phyloP scores from a whole-genome alignment of 2,888 invertebrate genomes.

The Rhopalosiphum nymphaeae region DNA sequence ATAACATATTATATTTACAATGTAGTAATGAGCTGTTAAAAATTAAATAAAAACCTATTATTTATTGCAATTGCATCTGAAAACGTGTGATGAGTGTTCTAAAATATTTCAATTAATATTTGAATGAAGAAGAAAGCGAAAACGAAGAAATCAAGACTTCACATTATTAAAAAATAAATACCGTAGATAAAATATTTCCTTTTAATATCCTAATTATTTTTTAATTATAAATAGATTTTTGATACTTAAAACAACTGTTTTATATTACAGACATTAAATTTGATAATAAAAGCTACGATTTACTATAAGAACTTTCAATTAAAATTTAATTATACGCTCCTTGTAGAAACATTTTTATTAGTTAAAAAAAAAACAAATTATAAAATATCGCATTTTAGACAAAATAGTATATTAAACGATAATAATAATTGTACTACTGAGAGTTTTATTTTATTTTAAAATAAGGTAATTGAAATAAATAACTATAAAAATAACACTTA shows the following conservation, averaged over 20 bases:
- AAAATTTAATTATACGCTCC: constrained; percentile 12
- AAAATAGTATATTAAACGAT: background rate
- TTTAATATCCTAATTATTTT: constrained; percentile 20
- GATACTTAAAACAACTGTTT: constrained; percentile 28
- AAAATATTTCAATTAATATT: constrained; percentile 6
- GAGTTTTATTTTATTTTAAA: background rate
- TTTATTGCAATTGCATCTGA: background rate
- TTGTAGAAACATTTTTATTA: constrained; percentile 9
- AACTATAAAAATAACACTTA: background rate
- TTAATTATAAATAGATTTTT: constrained; percentile 17
- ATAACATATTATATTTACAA: background rate
- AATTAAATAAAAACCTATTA: background rate
- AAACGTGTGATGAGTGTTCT: background rate
- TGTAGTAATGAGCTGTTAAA: background rate
- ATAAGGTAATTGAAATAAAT: background rate
- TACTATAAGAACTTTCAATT: constrained; percentile 6
- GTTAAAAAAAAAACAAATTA: background rate
- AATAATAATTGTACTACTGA: background rate
- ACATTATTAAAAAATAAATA: background rate
- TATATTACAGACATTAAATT: background rate
- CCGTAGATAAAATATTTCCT: background rate
- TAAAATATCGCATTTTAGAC: background rate
- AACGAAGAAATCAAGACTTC: background rate
- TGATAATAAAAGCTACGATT: background rate
- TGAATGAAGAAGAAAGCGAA: background rate